phyloP scores from a whole-genome alignment of 1,140 invertebrate species.

The Orussus abietinus region DNA sequence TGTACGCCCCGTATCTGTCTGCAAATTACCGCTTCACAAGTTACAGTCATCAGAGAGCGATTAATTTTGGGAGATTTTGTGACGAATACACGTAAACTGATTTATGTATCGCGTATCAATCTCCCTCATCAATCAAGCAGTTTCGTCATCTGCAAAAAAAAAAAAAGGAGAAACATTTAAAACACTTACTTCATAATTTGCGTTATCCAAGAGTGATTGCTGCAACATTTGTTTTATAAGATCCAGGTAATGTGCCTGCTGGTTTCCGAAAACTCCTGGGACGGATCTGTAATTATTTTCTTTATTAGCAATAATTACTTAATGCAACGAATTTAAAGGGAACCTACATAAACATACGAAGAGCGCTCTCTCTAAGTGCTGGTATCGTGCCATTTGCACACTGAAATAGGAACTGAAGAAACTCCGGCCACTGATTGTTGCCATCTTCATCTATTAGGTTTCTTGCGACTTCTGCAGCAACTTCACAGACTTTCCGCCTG shows the following conservation, averaged over 20 bases:
- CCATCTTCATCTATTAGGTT: conserved; percentile 96
- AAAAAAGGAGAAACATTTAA: conserved; percentile 1
- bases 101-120: conserved; percentile 38
- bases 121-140: too few species aligned
- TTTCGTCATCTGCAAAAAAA: conserved; percentile 1
- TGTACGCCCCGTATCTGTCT: conserved; percentile 53
- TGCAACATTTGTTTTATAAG: conserved; percentile 93
- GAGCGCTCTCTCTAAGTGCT: conserved; percentile 86
- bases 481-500: conserved; percentile 90
- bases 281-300: conserved; percentile 65
- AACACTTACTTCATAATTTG: conserved; percentile 61
- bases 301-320: conserved; percentile 1
- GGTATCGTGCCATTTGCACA: conserved; percentile 80
- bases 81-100: conserved; percentile 29
- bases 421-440: conserved; percentile 95
- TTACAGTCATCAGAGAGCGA: conserved; percentile 53
- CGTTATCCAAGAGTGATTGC: conserved; percentile 69
- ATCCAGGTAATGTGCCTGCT: conserved; percentile 86
- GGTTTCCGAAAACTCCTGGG: conserved; percentile 94
- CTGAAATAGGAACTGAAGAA: conserved; percentile 94
- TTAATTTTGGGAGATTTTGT: conserved; percentile 40
- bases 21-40: conserved; percentile 48
- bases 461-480: conserved; percentile 88
- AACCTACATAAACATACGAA: conserved; percentile 88
- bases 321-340: too few species aligned